phyloP scores from a whole-genome alignment of 2,888 invertebrate genomes.

The Cistogaster globosa region DNA sequence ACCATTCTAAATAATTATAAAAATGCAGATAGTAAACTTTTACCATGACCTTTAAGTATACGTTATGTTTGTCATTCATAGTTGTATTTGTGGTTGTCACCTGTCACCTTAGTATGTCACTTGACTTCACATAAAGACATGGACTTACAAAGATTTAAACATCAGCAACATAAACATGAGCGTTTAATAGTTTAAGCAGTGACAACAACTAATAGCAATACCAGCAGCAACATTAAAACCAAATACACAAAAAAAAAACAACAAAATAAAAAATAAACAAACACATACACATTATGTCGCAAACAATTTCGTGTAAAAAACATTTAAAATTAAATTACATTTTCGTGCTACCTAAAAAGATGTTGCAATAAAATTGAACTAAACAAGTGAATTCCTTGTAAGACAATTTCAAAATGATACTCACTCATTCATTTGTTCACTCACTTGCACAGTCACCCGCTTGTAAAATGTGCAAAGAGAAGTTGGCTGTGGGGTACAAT shows the following conservation, averaged over 20 bases:
- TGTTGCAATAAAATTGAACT: conserved; percentile 70
- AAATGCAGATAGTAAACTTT: conserved; percentile 19
- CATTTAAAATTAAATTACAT: conserved; percentile 81
- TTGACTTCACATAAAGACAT: conserved; percentile 62
- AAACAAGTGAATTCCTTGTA: conserved; percentile 71
- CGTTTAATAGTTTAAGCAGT: conserved; percentile 48
- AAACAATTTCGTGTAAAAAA: conserved; percentile 76
- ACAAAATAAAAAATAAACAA: background rate
- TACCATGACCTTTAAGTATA: conserved; percentile 46
- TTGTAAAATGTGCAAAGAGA: background rate
- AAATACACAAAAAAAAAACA: conserved; percentile 28
- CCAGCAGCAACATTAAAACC: conserved; percentile 23
- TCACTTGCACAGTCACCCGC: conserved; percentile 42
- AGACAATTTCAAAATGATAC: conserved; percentile 62
- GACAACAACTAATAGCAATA: conserved; percentile 39
- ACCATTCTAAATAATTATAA: background rate
- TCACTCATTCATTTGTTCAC: conserved; percentile 42
- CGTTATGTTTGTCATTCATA: conserved; percentile 40
- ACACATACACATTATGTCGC: conserved; percentile 56
- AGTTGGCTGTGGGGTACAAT: background rate
- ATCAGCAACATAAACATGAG: conserved; percentile 49
- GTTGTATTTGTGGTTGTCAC: conserved; percentile 59
- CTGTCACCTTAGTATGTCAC: conserved; percentile 68
- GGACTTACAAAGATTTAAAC: conserved; percentile 52
- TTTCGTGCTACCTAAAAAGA: conserved; percentile 77